A percentile compares a stretch with the other conserved stretches of the same genome.
phyloP scores from a whole-genome alignment of 2,113 vertebrate species.

The Ivindomyrus marchei region DNA sequence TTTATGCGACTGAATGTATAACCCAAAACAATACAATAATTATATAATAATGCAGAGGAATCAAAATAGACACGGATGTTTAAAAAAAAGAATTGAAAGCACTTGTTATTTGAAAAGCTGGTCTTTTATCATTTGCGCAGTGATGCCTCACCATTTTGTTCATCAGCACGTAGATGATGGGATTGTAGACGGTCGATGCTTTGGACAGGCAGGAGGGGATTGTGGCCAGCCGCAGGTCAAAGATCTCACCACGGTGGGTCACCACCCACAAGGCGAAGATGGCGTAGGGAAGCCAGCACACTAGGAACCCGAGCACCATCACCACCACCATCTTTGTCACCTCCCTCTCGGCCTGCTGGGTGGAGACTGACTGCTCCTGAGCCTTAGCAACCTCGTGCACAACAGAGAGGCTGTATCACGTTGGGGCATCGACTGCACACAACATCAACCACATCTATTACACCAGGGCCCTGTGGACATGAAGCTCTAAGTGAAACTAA shows the following conservation, averaged over 20 bases:
- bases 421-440: not conserved
- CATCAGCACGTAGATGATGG: conserved; percentile 63
- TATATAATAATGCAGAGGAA: not conserved
- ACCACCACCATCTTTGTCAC: conserved; percentile 65
- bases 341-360: conserved; percentile 63
- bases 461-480: not conserved
- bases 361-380: conserved; percentile 63
- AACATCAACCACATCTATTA: not conserved
- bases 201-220: conserved; percentile 61
- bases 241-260: conserved; percentile 47
- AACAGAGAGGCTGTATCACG: not conserved
- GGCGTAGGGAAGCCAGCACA: conserved; percentile 61
- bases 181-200: conserved; percentile 65
- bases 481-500: not conserved
- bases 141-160: conserved; percentile 56
- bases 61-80: not conserved
- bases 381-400: conserved; percentile 55
- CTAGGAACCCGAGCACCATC: conserved; percentile 63
- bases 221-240: conserved; percentile 57
- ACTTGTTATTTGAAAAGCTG: not conserved
- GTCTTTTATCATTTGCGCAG: not conserved
- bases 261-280: conserved; percentile 56
- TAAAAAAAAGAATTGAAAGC: not conserved
- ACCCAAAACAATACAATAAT: not conserved
- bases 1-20: not conserved